Percentiles rank a stretch among this genome's conserved stretches.
phyloP scores from a whole-genome alignment of 2,888 invertebrate species.

The Danaus chrysippus region DNA sequence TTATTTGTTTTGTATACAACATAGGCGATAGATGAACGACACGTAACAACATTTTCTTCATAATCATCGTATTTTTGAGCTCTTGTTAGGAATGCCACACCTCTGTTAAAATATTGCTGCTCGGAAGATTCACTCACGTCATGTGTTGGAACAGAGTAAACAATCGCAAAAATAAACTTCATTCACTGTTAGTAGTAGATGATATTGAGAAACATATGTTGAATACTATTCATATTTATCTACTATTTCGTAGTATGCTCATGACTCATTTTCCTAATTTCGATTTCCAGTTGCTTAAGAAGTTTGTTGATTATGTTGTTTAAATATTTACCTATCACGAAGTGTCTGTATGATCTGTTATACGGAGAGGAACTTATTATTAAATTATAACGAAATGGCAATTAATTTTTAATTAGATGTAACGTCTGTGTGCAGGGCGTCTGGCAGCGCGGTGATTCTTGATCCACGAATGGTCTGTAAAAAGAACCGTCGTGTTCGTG shows the following conservation, averaged over 20 bases:
- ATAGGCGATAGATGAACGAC: too few species aligned
- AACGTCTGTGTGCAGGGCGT: constrained; percentile 80
- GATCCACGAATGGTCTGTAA: constrained; percentile 94
- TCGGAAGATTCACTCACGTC: neutral
- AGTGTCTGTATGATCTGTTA: too few species aligned
- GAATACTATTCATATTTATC: constrained; percentile 1
- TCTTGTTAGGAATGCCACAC: neutral
- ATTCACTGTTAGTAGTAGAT: constrained; percentile 16
- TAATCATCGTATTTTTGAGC: neutral
- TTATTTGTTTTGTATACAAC: too few species aligned
- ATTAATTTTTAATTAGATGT: too few species aligned
- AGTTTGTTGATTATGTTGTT: neutral
- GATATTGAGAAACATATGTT: constrained; percentile 19
- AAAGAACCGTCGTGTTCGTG: constrained; percentile 87
- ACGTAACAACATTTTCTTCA: too few species aligned
- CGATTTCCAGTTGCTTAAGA: neutral
- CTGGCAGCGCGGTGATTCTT: constrained; percentile 91
- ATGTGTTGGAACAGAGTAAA: constrained; percentile 12
- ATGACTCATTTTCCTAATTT: neutral
- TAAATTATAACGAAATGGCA: too few species aligned
- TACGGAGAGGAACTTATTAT: too few species aligned
- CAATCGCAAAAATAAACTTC: constrained; percentile 20
- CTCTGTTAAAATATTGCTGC: neutral
- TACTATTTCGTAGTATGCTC: constrained; percentile 4
- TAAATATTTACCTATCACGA: too few species aligned